These are phyloP conservation scores for Hemitrygon akajei DNA, from an alignment of 2,797 vertebrate genomes.

Conservation along the genomic window DNA sequence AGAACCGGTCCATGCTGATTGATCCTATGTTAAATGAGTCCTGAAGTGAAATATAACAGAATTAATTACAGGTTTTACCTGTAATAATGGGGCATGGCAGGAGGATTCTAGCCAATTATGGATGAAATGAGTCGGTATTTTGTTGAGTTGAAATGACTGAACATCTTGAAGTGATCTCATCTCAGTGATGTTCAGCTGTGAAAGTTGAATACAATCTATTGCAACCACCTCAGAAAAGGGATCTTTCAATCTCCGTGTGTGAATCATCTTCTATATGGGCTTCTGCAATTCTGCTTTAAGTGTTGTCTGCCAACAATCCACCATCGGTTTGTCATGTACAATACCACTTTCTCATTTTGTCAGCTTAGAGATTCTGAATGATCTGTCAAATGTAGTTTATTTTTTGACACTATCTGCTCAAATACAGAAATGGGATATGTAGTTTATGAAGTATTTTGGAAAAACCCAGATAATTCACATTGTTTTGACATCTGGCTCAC, in stretches of 20 bases:
- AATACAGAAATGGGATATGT: not conserved
- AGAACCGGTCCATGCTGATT: not conserved
- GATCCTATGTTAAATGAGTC: not conserved
- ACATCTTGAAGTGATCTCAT: not conserved
- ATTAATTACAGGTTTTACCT: not conserved
- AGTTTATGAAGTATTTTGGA: not conserved
- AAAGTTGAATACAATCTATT: not conserved
- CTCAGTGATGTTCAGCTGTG: not conserved
- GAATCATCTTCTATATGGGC: not conserved
- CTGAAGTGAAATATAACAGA: not conserved
- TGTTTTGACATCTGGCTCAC: too few relatives aligned
- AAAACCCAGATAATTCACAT: too few relatives aligned
- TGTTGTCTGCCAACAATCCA: not conserved
- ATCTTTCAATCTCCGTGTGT: not conserved
- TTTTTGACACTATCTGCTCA: not conserved
- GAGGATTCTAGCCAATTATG: not conserved
- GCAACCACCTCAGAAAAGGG: not conserved
- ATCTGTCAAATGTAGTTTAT: not conserved
- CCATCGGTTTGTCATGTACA: not conserved
- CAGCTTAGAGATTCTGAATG: not conserved
- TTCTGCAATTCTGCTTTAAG: not conserved
- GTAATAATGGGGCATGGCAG: not conserved
- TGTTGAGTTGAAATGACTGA: not conserved
- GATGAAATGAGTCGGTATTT: not conserved
- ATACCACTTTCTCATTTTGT: too few relatives aligned